These are phyloP conservation scores for Drosophila aldrichi DNA, from an alignment of 2,888 invertebrate species.

Conservation along the genomic window DNA sequence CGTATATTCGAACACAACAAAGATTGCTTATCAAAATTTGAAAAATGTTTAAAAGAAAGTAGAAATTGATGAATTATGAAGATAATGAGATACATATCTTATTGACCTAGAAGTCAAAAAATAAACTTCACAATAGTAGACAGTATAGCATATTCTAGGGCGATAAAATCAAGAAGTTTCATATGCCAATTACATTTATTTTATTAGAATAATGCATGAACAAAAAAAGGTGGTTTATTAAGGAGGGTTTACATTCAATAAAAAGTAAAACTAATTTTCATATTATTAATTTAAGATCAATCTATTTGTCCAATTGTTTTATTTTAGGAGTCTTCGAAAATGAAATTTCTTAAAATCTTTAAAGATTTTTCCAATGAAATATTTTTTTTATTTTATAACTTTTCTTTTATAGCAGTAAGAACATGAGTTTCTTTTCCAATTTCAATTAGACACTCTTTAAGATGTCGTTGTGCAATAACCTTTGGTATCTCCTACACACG, in stretches of 20 bases:
- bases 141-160: not conserved
- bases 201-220: not conserved
- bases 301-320: too few relatives aligned
- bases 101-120: not conserved
- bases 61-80: not conserved
- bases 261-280: too few relatives aligned
- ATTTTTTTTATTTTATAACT: too few relatives aligned
- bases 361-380: too few relatives aligned
- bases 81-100: not conserved
- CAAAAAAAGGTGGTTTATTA: not conserved
- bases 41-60: slow-evolving; percentile 13
- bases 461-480: slow-evolving; percentile 18
- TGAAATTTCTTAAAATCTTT: too few relatives aligned
- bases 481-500: slow-evolving; percentile 19
- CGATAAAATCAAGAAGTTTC: not conserved
- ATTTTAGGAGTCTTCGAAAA: too few relatives aligned
- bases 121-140: too few relatives aligned
- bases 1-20: slow-evolving; percentile 19
- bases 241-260: too few relatives aligned
- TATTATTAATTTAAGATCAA: too few relatives aligned
- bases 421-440: not conserved
- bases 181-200: not conserved
- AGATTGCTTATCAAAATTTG: slow-evolving; percentile 31
- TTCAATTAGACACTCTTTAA: not conserved
- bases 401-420: too few relatives aligned